These are phyloP conservation scores for Pygoscelis adeliae DNA, from an alignment of 2,113 vertebrate genomes.

Conservation along the genomic window DNA sequence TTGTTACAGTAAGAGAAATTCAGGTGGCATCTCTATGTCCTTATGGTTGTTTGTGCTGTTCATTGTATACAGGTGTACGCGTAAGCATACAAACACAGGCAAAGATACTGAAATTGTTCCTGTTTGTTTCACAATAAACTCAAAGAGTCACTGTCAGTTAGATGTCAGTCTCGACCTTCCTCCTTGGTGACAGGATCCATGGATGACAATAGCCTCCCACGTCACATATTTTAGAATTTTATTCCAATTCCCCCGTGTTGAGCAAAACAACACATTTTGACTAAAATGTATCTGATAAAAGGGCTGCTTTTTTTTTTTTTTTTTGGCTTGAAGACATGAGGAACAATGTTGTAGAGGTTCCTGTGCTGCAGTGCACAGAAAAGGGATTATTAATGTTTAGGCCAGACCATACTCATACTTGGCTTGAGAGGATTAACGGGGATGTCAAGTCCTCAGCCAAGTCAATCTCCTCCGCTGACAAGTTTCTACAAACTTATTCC, in stretches of 20 bases:
- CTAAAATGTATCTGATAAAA: neutral
- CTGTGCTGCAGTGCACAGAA: neutral
- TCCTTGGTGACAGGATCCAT: neutral
- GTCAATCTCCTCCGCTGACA: slow-evolving; percentile 41
- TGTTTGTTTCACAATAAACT: neutral
- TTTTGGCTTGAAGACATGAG: neutral
- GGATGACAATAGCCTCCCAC: neutral
- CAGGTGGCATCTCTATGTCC: neutral
- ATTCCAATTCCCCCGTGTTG: neutral
- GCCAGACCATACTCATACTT: neutral
- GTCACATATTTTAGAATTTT: neutral
- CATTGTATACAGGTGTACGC: neutral
- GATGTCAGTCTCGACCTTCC: neutral
- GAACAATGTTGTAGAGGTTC: neutral
- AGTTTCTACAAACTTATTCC: slow-evolving; percentile 42
- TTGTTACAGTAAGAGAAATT: neutral
- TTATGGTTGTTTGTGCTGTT: neutral
- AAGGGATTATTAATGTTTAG: slow-evolving; percentile 13
- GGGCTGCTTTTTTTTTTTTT: neutral
- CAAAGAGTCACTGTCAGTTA: neutral
- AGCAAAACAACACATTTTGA: neutral
- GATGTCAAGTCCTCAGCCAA: slow-evolving; percentile 21
- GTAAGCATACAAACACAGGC: neutral
- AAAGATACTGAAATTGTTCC: neutral
- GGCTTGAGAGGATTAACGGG: slow-evolving; percentile 2